Conservation (phyloP, 1,140 invertebrate species). For the Spodoptera litura region DNA sequence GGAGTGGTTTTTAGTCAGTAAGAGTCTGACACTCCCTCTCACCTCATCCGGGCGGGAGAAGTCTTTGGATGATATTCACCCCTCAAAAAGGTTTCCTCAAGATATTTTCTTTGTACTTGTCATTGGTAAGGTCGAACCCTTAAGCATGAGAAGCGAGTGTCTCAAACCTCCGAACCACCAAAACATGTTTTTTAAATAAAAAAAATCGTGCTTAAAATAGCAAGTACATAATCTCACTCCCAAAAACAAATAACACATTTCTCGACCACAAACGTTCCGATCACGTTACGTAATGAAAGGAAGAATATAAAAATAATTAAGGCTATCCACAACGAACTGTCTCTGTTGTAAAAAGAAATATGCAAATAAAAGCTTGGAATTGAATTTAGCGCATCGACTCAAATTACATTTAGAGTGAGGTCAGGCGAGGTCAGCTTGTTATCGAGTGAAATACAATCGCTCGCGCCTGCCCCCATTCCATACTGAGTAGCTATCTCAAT, state of each 20-base stretch:
- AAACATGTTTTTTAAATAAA: too few species aligned
- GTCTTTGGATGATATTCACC: too few species aligned
- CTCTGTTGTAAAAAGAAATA: slow-evolving; percentile 46
- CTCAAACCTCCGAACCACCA: too few species aligned
- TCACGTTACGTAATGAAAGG: neutral
- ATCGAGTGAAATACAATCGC: slow-evolving; percentile 60
- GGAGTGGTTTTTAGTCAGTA: too few species aligned
- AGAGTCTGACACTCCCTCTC: too few species aligned
- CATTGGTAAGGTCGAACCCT: too few species aligned
- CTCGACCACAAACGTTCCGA: neutral
- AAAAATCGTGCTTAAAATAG: too few species aligned
- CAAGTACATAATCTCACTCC: too few species aligned
- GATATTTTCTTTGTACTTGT: too few species aligned
- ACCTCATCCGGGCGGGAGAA: too few species aligned
- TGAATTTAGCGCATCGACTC: slow-evolving; percentile 55
- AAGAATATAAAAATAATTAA: slow-evolving; percentile 11
- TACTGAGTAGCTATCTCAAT: slow-evolving; percentile 54
- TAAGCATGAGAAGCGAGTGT: too few species aligned
- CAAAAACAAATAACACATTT: neutral
- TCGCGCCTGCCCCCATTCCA: slow-evolving; percentile 53
- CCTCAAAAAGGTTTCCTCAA: too few species aligned
- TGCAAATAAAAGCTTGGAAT: slow-evolving; percentile 57
- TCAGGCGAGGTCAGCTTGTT: slow-evolving; percentile 55
- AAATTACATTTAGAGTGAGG: slow-evolving; percentile 61
- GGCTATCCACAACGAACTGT: slow-evolving; percentile 1